Conservation (phyloP, 2,888 invertebrate species). For the Auanema freiburgensis region DNA sequence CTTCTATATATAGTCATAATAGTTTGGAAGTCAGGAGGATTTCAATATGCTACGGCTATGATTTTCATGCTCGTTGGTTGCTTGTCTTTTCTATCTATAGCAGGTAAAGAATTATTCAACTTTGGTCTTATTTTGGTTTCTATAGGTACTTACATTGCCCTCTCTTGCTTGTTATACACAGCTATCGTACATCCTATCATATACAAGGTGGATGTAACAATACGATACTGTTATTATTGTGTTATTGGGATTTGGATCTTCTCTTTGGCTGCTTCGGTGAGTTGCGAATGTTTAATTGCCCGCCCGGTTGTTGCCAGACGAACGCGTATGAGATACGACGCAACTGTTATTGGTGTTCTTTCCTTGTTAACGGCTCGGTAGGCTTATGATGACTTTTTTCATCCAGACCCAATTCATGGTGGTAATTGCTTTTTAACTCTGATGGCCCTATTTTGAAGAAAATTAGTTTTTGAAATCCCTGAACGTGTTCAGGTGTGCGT, state of each 20-base stretch:
- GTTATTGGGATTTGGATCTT: constrained; percentile 52
- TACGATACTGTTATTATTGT: constrained; percentile 43
- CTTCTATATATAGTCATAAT: constrained; percentile 57
- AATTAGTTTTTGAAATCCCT: neutral
- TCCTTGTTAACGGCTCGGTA: neutral
- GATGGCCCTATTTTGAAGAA: too few species aligned
- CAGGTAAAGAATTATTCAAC: constrained; percentile 28
- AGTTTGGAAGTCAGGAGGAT: constrained; percentile 52
- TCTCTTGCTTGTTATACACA: constrained; percentile 52
- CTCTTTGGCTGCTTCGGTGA: constrained; percentile 46
- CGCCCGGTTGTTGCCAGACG: neutral
- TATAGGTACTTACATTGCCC: constrained; percentile 51
- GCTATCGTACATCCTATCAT: constrained; percentile 56
- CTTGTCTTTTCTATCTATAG: constrained; percentile 49
- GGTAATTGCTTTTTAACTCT: too few species aligned
- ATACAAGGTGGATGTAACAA: constrained; percentile 44
- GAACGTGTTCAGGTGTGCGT: constrained; percentile 46
- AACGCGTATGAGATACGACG: neutral
- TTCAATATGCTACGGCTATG: constrained; percentile 53
- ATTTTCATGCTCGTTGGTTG: constrained; percentile 55
- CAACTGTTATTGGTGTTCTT: neutral
- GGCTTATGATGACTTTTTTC: neutral
- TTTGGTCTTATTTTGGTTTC: neutral
- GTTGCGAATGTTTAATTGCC: constrained; percentile 5
- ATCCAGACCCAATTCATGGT: neutral